phyloP scores from a whole-genome alignment of 2,888 invertebrate genomes.

The Bedellia somnulentella region DNA sequence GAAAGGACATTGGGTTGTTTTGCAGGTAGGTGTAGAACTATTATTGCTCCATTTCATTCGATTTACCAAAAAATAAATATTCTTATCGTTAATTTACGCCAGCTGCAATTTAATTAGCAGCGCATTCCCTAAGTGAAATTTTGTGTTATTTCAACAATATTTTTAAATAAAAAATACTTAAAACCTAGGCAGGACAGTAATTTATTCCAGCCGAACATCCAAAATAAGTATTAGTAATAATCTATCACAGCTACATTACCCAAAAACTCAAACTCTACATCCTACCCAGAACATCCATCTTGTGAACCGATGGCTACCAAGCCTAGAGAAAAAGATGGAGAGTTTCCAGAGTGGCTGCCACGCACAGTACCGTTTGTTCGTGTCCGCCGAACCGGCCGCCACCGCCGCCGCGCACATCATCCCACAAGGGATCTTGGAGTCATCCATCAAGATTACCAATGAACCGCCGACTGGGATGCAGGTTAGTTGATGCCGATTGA shows the following conservation, averaged over 20 bases:
- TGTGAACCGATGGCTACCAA: slow-evolving; percentile 91
- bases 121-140: no score
- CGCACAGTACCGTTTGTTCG: slow-evolving; percentile 80
- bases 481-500: no score
- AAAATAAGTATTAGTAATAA: no score
- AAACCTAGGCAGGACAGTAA: no score
- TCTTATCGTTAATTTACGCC: no score
- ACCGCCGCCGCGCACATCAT: slow-evolving; percentile 88
- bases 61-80: no score
- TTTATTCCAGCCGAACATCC: no score
- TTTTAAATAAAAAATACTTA: no score
- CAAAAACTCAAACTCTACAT: no score
- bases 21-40: slow-evolving; percentile 61
- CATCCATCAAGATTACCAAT: slow-evolving; percentile 96
- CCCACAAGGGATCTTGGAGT: slow-evolving; percentile 93
- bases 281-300: slow-evolving; percentile 91
- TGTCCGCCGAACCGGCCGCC: slow-evolving; percentile 93
- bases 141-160: no score
- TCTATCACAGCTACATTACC: no score
- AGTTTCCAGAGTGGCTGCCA: slow-evolving; percentile 80
- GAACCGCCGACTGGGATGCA: slow-evolving; percentile 97
- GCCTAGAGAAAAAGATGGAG: slow-evolving; percentile 90
- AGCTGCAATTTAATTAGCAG: no score
- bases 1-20: slow-evolving; percentile 93
- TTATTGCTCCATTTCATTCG: neutral